Conservation (phyloP, 2,888 invertebrate genomes). For the Paralinhomoeus sp. region DNA sequence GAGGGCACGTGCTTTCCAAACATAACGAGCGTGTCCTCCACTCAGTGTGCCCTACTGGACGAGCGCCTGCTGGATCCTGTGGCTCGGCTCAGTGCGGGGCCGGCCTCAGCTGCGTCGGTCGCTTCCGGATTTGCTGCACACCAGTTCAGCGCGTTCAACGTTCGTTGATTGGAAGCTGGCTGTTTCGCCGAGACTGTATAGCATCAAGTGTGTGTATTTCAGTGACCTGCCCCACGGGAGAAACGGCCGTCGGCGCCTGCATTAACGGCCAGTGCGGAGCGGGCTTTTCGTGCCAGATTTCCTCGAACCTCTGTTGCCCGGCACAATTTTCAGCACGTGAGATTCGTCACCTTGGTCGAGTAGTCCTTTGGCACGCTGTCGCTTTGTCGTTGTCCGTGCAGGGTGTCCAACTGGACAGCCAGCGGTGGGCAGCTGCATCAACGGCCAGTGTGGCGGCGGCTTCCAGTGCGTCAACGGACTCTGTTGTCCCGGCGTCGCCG, state of each 20-base stretch:
- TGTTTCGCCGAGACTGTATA: neutral
- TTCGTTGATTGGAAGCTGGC: neutral
- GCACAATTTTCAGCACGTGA: neutral
- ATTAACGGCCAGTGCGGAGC: conserved; percentile 23
- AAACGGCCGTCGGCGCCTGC: conserved; percentile 23
- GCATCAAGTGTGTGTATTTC: conserved; percentile 1
- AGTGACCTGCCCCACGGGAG: conserved; percentile 16
- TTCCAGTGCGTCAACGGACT: conserved; percentile 2
- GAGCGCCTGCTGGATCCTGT: no score
- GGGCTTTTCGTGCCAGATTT: conserved; percentile 19
- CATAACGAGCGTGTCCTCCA: no score
- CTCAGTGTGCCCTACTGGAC: no score
- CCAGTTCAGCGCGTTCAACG: neutral
- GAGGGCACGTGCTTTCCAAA: no score
- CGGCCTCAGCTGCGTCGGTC: neutral
- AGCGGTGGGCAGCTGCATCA: conserved; percentile 4
- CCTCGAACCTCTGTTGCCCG: conserved; percentile 19
- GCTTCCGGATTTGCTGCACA: conserved; percentile 2
- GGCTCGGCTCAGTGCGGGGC: conserved; percentile 1
- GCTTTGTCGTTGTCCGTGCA: no score
- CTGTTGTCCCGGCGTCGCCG: neutral
- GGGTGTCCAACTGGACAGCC: neutral
- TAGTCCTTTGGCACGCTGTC: no score
- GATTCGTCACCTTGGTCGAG: no score
- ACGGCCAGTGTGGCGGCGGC: conserved; percentile 3